Evolutionary conservation across 2,797 vertebrate species (phyloP), one percentile per base, ranked within the genome.

Genomic region (Mastacembelus armatus): DNA sequence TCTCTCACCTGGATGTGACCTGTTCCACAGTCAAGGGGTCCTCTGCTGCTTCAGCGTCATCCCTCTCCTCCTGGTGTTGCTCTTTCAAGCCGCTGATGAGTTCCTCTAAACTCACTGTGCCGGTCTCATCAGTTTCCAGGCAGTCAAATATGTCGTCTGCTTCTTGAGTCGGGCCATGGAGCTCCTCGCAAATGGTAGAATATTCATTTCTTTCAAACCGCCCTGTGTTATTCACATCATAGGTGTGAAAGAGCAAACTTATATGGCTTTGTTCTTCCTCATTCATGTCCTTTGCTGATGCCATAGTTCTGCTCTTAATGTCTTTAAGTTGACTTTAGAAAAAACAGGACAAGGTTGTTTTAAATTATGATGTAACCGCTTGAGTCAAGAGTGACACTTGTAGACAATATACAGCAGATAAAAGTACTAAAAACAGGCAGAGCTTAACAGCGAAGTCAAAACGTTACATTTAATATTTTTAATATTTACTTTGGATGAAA

Each of bases 1-100:
- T 27, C 21, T 43, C 78, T 74, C 33, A 87, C 86, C 86, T 86
- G 70, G 43, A 65, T 1, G 21, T 45, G 19, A 66, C 4, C 4
- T 62, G 30, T 10, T 57, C 36, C 64, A 29, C n/a, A 22, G 7
- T 10, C 42, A 22, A 54, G 5, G 21, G 10, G 1, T 18, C 19
- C 0, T 59, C 45, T 3, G 64, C 58, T n/a, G 18, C 16, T 22
- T 52, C 21, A 2, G 11, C 5, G 2, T 51, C 58, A 4, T 61
- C 52, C 5, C 47, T 32, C 8, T 69, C 27, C 16, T 48, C 42
- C 14, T 66, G 3, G 6, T 67, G 24, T 8, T 39, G 76, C 2
- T 81, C 66, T 16, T 56, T 65, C 61, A 88, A 89, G 54, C n/a
- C n/a, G n/a, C n/a, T n/a, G n/a, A 90, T 69, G 30, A 89, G 84